Conservation (phyloP, 2,113 vertebrate species). For the Circaetus gallicus region DNA sequence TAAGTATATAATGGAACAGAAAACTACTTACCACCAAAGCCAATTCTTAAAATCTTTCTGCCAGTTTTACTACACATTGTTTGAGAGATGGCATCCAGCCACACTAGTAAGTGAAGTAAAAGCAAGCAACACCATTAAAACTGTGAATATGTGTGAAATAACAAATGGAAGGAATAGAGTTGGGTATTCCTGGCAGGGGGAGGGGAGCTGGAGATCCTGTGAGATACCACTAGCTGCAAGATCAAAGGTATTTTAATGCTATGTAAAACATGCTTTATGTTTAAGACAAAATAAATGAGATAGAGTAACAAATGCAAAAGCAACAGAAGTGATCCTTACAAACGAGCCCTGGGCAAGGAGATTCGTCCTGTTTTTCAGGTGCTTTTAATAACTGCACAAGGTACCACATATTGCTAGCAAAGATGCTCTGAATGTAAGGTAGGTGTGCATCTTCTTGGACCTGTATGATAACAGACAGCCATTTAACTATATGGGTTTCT, state of each 20-base stretch:
- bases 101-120: slow-evolving; percentile 7
- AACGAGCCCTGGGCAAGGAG: not conserved
- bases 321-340: not conserved
- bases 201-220: not conserved
- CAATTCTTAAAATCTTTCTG: slow-evolving; percentile 47
- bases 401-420: not conserved
- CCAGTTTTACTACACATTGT: slow-evolving; percentile 30
- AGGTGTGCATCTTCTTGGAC: not conserved
- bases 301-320: not conserved
- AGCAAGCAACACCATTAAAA: slow-evolving; percentile 4
- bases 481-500: not conserved
- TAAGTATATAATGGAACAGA: slow-evolving; percentile 21
- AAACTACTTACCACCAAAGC: slow-evolving; percentile 2
- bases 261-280: not conserved
- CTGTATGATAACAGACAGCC: not conserved
- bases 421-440: not conserved
- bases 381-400: not conserved
- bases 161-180: not conserved
- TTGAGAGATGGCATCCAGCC: slow-evolving; percentile 1
- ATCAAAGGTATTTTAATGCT: not conserved
- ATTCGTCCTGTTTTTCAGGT: not conserved
- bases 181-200: not conserved
- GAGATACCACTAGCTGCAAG: not conserved
- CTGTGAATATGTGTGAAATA: slow-evolving; percentile 10
- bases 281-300: not conserved